phyloP scores from a whole-genome alignment of 1,140 invertebrate species.

The Adelges cooleyi region DNA sequence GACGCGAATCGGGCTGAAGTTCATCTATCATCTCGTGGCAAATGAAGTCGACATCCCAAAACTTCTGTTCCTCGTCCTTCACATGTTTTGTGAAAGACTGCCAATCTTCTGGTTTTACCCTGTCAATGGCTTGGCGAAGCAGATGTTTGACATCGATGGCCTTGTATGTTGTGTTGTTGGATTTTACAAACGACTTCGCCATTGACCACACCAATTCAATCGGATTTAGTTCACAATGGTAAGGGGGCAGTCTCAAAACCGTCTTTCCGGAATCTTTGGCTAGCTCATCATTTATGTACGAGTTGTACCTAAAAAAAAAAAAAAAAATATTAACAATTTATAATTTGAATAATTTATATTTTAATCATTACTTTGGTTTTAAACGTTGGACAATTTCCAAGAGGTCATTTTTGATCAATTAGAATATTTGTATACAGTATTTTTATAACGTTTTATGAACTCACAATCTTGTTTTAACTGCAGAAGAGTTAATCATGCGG shows the following conservation, averaged over 20 bases:
- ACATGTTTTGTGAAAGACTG: background rate
- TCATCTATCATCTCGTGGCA: too few relatives aligned
- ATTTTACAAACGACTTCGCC: background rate
- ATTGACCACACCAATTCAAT: constrained; percentile 18
- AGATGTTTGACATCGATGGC: background rate
- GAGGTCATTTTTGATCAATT: background rate
- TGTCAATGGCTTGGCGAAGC: constrained; percentile 8
- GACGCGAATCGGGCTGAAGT: too few relatives aligned
- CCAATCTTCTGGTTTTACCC: background rate
- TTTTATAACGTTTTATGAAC: too few relatives aligned
- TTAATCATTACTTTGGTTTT: background rate
- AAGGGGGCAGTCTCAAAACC: constrained; percentile 28
- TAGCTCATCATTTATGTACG: background rate
- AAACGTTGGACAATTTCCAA: background rate
- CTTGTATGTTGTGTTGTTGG: background rate
- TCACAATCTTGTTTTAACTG: too few relatives aligned
- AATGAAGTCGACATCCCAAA: background rate
- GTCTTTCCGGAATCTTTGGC: constrained; percentile 24
- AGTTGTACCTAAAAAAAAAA: background rate
- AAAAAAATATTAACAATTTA: background rate
- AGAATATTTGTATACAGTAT: too few relatives aligned
- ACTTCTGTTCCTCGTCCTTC: background rate
- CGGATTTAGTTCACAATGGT: too few relatives aligned
- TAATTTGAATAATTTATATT: background rate
- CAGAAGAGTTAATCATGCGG: too few relatives aligned